phyloP scores from a whole-genome alignment of 2,797 vertebrate genomes.

The Fistularia commersonii region DNA sequence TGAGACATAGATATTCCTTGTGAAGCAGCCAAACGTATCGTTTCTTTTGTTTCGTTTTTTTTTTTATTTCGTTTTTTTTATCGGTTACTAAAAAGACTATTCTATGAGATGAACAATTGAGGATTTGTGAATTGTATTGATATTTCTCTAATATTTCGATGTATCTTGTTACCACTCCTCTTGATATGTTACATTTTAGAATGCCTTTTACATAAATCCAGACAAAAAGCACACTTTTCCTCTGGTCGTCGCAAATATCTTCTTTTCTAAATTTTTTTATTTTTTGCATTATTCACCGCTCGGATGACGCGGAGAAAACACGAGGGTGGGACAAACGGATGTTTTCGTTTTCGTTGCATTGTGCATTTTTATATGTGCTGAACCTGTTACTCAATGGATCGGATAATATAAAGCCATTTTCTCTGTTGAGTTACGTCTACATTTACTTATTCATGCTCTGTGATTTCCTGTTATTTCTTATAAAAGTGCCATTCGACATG shows the following conservation, averaged over 20 bases:
- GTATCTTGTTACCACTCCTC: slow-evolving; percentile 79
- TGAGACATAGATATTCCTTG: slow-evolving; percentile 71
- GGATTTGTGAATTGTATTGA: slow-evolving; percentile 82
- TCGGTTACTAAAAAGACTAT: slow-evolving; percentile 75
- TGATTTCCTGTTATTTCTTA: slow-evolving; percentile 70
- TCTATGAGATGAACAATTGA: slow-evolving; percentile 75
- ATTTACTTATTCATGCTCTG: slow-evolving; percentile 69
- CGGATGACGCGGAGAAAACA: slow-evolving; percentile 61
- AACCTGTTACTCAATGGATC: slow-evolving; percentile 64
- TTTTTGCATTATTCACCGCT: slow-evolving; percentile 53
- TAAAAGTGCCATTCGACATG: slow-evolving; percentile 77
- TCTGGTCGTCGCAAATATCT: slow-evolving; percentile 59
- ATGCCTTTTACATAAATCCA: slow-evolving; percentile 63
- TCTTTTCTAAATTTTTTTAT: slow-evolving; percentile 25
- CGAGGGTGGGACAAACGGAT: slow-evolving; percentile 52
- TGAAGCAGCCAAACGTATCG: slow-evolving; percentile 76
- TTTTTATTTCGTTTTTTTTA: slow-evolving; percentile 78
- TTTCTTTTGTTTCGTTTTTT: slow-evolving; percentile 69
- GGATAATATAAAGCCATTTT: slow-evolving; percentile 72
- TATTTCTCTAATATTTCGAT: slow-evolving; percentile 81
- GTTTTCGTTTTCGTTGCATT: slow-evolving; percentile 64
- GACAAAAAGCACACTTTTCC: slow-evolving; percentile 64
- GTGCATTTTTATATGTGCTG: slow-evolving; percentile 71
- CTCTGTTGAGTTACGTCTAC: slow-evolving; percentile 66
- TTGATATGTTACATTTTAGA: slow-evolving; percentile 68